These are phyloP conservation scores for Neopipo cinnamomea DNA, from an alignment of 2,113 vertebrate species.

Conservation along the genomic window DNA sequence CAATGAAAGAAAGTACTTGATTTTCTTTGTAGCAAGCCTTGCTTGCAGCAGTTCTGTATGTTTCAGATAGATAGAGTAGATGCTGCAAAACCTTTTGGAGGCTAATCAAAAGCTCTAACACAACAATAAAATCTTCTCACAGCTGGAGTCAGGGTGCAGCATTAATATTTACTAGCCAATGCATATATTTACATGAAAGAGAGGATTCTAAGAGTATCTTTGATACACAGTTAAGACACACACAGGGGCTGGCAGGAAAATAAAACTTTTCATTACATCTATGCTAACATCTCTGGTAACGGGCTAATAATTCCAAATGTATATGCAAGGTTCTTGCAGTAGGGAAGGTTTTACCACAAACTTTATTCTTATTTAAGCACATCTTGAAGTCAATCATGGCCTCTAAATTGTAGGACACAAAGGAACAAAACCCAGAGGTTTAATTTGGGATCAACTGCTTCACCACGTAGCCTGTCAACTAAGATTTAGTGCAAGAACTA, in stretches of 20 bases:
- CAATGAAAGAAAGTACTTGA: not conserved
- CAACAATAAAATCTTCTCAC: constrained; percentile 57
- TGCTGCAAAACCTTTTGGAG: constrained; percentile 42
- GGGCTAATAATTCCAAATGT: constrained; percentile 32
- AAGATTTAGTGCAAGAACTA: not conserved
- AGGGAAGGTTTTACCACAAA: constrained; percentile 20
- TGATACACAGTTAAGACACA: constrained; percentile 50
- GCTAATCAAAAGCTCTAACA: constrained; percentile 66
- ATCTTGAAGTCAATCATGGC: not conserved
- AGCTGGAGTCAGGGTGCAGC: constrained; percentile 48
- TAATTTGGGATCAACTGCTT: not conserved
- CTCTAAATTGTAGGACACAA: not conserved
- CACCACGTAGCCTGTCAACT: not conserved
- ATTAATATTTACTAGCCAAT: constrained; percentile 64
- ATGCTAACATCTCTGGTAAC: constrained; percentile 49
- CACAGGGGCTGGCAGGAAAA: constrained; percentile 35
- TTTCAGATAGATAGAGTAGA: constrained; percentile 65
- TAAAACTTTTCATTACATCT: constrained; percentile 37
- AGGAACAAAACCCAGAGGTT: not conserved
- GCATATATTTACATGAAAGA: constrained; percentile 58
- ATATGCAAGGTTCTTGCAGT: constrained; percentile 25
- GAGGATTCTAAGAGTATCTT: constrained; percentile 45
- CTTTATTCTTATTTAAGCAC: not conserved
- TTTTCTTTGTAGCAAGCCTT: constrained; percentile 16
- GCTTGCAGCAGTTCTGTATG: constrained; percentile 37